Conservation (phyloP, 2,888 invertebrate genomes). For the Aleiodes leptofemur region DNA sequence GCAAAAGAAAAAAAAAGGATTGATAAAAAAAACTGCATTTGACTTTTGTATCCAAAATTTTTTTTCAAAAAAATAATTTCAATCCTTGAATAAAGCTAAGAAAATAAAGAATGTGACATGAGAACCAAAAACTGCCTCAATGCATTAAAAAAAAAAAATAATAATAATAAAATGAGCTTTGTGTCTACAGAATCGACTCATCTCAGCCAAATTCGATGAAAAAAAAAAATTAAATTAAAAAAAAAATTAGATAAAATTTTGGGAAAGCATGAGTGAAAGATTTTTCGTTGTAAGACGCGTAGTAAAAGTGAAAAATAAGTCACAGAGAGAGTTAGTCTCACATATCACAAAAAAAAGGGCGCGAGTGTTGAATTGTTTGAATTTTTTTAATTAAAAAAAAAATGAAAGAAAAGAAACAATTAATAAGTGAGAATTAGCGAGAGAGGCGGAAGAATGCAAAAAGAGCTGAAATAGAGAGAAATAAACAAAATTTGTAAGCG, state of each 20-base stretch:
- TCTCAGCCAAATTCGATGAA: constrained; percentile 61
- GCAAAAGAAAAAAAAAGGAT: constrained; percentile 48
- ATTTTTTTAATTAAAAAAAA: neutral
- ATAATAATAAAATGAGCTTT: constrained; percentile 37
- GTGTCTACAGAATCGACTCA: constrained; percentile 43
- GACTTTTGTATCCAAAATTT: constrained; percentile 21
- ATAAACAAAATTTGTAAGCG: constrained; percentile 26
- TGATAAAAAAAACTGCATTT: constrained; percentile 40
- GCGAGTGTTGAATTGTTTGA: constrained; percentile 52
- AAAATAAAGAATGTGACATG: constrained; percentile 17
- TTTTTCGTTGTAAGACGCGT: constrained; percentile 45
- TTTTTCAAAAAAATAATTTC: constrained; percentile 6
- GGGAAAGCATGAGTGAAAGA: constrained; percentile 1
- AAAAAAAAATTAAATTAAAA: constrained; percentile 25
- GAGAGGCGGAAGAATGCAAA: neutral
- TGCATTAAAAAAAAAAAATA: constrained; percentile 56
- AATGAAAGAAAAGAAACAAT: too few relatives aligned
- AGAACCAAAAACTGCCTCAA: constrained; percentile 65
- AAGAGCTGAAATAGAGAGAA: constrained; percentile 44
- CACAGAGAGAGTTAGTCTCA: constrained; percentile 64
- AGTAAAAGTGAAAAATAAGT: constrained; percentile 53
- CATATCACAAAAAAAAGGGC: constrained; percentile 65
- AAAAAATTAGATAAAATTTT: constrained; percentile 15
- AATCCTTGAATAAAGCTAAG: constrained; percentile 30
- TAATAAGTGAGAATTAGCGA: neutral